Base-by-base conservation (phyloP, 1,140 invertebrate species). In the Sitophilus oryzae region DNA sequence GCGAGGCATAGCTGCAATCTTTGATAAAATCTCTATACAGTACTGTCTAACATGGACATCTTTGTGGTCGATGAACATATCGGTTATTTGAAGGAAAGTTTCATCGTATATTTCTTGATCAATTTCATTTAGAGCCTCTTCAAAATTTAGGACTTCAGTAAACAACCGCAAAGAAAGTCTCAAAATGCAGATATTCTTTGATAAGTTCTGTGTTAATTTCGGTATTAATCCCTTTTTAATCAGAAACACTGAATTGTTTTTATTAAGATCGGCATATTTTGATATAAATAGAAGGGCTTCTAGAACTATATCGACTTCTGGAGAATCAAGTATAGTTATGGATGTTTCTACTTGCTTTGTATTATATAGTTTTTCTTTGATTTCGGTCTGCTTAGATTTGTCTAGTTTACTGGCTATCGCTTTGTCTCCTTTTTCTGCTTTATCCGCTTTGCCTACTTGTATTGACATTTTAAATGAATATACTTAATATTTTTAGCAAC, bases 241-340 rank as follows among this genome's bases (percentile, higher is more conserved):
- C 2, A 66, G 40, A 44, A 45, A 56, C 35, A 44, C 46, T 34
- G 60, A 23, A 47, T 66, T 64, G 10, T 62, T 60, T 20, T 55
- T 43, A 35, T 54, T 50, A 8, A 64, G 45, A 51, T 66, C 64
- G 1, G 55, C 60, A 48, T 66, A 66, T 52, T 64, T 66, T 9
- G 64, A 66, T 40, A 66, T 23, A 38, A 64, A 64, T 42, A 66
- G 48, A 16, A 66, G 49, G 5, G 64, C 53, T 56, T 66, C 64
- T 16, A 63, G 45, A n/a, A 66, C 60, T 9, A 66, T 23, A 46
- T 61, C 56, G 22, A 45, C 47, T 58, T 66, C 64, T 14, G 62
- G 55, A 50, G 61, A 63, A 20, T 63, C 59, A 3, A 66, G 30
- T n/a, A 66, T 45, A n/a, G 64, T 56, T 18, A 66, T 58, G 8